Conservation (phyloP, 2,797 vertebrate species). For the Crax fasciolata region DNA sequence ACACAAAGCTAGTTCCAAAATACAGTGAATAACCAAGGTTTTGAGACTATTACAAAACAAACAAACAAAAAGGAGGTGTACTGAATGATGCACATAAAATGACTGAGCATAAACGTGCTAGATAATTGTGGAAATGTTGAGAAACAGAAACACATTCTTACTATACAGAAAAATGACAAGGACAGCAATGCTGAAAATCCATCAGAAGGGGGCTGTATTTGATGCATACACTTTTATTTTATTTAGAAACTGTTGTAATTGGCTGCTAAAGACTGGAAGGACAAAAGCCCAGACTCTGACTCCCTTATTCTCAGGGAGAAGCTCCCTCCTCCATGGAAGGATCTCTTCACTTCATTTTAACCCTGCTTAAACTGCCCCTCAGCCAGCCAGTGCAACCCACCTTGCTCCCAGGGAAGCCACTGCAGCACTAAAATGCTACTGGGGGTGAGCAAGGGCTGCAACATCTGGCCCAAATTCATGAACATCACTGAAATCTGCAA, state of each 20-base stretch:
- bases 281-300: background rate
- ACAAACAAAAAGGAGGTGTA: background rate
- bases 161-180: background rate
- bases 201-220: slow-evolving; percentile 46
- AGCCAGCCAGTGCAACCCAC: background rate
- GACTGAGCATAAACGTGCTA: slow-evolving; percentile 20
- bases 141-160: background rate
- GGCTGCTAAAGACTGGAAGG: slow-evolving; percentile 22
- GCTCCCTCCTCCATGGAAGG: background rate
- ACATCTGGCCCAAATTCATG: slow-evolving; percentile 21
- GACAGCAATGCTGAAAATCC: slow-evolving; percentile 33
- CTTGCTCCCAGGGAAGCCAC: background rate
- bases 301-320: background rate
- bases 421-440: background rate
- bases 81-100: slow-evolving; percentile 42
- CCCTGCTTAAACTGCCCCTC: background rate
- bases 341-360: background rate
- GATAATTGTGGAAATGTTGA: slow-evolving; percentile 34
- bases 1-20: slow-evolving; percentile 31
- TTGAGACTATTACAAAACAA: background rate
- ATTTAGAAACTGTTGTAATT: slow-evolving; percentile 47
- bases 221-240: background rate
- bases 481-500: slow-evolving; percentile 16
- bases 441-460: background rate
- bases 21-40: background rate